Conservation (phyloP, 2,797 vertebrate genomes). For the Lepilemur septentrionalis region DNA sequence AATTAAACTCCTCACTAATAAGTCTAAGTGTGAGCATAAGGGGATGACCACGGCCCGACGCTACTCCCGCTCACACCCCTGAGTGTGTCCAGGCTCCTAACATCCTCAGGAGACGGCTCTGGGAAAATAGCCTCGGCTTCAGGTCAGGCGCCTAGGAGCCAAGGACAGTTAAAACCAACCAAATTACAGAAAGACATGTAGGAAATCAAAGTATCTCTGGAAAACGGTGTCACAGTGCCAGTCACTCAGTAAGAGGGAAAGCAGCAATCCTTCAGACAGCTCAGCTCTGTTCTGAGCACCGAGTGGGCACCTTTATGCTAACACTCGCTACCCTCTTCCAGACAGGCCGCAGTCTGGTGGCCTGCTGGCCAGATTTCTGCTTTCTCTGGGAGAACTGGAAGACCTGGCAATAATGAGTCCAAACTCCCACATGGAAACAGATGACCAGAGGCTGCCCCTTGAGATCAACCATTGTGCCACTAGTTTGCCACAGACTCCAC, state of each 20-base stretch:
- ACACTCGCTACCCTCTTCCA: neutral
- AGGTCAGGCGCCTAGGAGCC: neutral
- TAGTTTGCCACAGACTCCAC: neutral
- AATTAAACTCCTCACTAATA: neutral
- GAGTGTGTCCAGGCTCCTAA: neutral
- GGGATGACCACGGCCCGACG: neutral
- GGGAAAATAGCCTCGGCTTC: neutral
- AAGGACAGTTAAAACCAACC: neutral
- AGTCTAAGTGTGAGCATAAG: neutral
- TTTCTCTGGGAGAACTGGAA: neutral
- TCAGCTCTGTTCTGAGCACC: rapidly evolving
- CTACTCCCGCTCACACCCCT: no score
- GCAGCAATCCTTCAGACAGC: neutral
- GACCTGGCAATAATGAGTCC: neutral
- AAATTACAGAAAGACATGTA: neutral
- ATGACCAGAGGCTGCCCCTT: neutral
- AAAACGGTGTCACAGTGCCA: neutral
- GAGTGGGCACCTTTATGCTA: neutral
- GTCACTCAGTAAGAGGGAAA: neutral
- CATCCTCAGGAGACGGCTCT: neutral
- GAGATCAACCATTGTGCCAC: rapidly evolving
- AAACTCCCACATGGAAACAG: neutral
- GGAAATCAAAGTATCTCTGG: neutral
- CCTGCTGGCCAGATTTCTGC: neutral
- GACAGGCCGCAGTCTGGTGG: neutral